A percentile compares a stretch with the other conserved stretches of the same genome.
Evolutionary conservation across 2,113 vertebrate species (phyloP).

Genomic region (Sinosuthora webbiana): DNA sequence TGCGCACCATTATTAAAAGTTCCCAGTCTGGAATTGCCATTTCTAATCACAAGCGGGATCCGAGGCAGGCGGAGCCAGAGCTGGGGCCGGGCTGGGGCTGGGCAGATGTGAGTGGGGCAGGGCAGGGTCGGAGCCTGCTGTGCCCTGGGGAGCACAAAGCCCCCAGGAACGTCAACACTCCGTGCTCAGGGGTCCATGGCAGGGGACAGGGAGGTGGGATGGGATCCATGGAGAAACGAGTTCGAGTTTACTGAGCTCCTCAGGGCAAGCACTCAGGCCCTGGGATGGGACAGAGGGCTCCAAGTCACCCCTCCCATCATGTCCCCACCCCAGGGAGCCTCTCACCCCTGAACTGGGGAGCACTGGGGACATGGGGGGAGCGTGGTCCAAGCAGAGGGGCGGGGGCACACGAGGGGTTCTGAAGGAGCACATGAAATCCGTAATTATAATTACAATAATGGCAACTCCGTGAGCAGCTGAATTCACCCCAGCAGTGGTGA

Average conservation of each 20-base stretch:
- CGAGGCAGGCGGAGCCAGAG: not conserved
- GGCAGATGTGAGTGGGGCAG: not conserved
- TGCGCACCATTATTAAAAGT: not conserved
- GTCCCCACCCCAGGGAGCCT: not conserved
- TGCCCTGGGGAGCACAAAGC: not conserved
- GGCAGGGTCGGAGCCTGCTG: not conserved
- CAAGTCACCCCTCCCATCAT: fast-evolving
- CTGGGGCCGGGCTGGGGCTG: not conserved
- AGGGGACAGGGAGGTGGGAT: fast-evolving
- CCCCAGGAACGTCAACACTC: not conserved
- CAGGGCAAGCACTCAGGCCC: fast-evolving
- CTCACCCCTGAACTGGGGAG: not conserved
- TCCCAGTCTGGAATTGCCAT: not conserved
- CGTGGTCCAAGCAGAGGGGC: fast-evolving
- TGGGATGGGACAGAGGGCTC: not conserved
- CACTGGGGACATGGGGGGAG: not conserved
- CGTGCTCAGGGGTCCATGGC: not conserved
- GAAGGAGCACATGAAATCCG: not conserved
- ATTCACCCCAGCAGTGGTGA: not conserved
- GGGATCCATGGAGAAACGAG: not conserved
- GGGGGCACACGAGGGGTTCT: not conserved
- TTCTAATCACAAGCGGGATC: not conserved
- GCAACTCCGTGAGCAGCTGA: not conserved
- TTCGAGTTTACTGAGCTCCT: not conserved
- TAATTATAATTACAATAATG: not conserved